Evolutionary conservation across 2,797 vertebrate species (phyloP), one percentile per base, ranked within the genome.

Genomic region (Channa striata): DNA sequence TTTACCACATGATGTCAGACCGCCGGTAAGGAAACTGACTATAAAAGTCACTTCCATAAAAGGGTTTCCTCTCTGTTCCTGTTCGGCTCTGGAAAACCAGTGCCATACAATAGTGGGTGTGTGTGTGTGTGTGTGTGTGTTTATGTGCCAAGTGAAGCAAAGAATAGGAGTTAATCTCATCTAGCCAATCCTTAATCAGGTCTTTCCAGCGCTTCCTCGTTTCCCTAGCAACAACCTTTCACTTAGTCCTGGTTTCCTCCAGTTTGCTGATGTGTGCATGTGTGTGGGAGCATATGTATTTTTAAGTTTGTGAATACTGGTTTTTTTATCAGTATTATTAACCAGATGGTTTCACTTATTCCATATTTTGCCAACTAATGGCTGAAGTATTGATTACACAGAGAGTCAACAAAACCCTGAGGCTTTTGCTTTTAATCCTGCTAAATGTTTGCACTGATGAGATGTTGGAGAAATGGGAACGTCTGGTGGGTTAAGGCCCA

Each of bases 161-260:
- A 59, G 52, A 49, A 61, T 65, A 68, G 68, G 36, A 43, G 44
- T 63, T 74, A 67, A 80, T 86, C 80, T 77, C 52, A 81, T 85
- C 57, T 47, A 79, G 68, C 73, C 80, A 78, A 77, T 82, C 59
- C 72, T 81, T 81, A 77, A 85, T 88, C 86, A 84, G 68, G 34
- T 70, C 72, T 68, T 63, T 59, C 59, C 82, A 83, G 77, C 70
- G 37, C 68, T 85, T 86, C 72, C 69, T 54, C 33, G 73, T 84
- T 85, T 83, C 81, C 74, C 37, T 79, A 60, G 83, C 62, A 87
- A 87, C 86, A 83, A 80, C 64, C 30, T 23, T 52, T 54, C 36
- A 72, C 75, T 86, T 84, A 68, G 68, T 84, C 44, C 42, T 49
- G 51, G 60, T 78, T 59, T 74, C 83, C 74, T 74, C 50, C 56